These are phyloP conservation scores for Dicranocentrus wangi DNA, from an alignment of 2,888 invertebrate species.

Conservation along the genomic window DNA sequence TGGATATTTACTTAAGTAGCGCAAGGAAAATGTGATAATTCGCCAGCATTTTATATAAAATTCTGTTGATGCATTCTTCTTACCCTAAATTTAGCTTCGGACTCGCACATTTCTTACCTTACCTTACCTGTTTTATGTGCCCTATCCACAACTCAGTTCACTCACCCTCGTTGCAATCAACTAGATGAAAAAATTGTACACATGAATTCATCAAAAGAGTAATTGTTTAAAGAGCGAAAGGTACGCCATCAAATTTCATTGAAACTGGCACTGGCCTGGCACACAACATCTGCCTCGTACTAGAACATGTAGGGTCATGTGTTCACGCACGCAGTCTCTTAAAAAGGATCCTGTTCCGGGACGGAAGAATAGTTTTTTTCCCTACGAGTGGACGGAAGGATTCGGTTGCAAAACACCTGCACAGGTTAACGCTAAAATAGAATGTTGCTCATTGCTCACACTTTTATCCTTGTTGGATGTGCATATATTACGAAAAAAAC, in stretches of 20 bases:
- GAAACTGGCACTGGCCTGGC: too few relatives aligned
- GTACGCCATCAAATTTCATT: slow-evolving; percentile 17
- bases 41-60: too few relatives aligned
- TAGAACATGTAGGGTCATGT: not conserved
- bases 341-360: slow-evolving; percentile 60
- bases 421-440: slow-evolving; percentile 63
- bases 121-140: too few relatives aligned
- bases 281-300: slow-evolving; percentile 45
- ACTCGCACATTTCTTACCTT: too few relatives aligned
- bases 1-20: too few relatives aligned
- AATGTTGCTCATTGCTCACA: slow-evolving; percentile 37
- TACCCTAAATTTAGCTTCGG: too few relatives aligned
- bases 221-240: slow-evolving; percentile 34
- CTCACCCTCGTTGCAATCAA: slow-evolving; percentile 10
- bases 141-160: too few relatives aligned
- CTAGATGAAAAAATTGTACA: slow-evolving; percentile 30
- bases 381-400: slow-evolving; percentile 59
- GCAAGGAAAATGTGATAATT: too few relatives aligned
- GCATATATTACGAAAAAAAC: slow-evolving; percentile 45
- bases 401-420: slow-evolving; percentile 68
- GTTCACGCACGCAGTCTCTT: slow-evolving; percentile 10
- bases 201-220: slow-evolving; percentile 36
- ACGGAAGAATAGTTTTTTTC: slow-evolving; percentile 43
- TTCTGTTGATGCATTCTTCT: too few relatives aligned
- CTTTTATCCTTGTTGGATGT: slow-evolving; percentile 32